Percentiles rank a stretch among this genome's conserved stretches.
These are phyloP conservation scores for Phalacrocorax aristotelis DNA, from an alignment of 2,113 vertebrate species.

Conservation along the genomic window DNA sequence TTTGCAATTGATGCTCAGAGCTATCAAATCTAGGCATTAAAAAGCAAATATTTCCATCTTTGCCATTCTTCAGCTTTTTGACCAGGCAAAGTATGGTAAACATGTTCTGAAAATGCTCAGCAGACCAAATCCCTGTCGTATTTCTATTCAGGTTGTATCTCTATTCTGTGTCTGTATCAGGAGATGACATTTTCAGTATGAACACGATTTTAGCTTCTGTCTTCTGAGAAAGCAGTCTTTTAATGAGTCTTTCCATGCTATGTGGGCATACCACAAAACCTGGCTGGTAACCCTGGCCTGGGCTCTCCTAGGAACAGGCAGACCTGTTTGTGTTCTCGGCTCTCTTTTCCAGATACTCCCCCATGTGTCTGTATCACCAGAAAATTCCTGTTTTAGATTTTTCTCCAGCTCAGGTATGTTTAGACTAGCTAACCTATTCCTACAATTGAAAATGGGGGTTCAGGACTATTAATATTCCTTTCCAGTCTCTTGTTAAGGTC, in stretches of 20 bases:
- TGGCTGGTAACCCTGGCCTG: background rate
- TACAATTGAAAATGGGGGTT: background rate
- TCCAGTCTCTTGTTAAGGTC: background rate
- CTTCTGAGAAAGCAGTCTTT: background rate
- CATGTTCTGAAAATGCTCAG: background rate
- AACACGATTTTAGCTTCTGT: background rate
- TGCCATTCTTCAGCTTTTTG: background rate
- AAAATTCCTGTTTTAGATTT: background rate
- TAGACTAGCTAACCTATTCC: background rate
- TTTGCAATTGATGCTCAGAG: background rate
- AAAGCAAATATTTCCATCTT: background rate
- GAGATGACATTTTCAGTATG: background rate
- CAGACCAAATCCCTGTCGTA: background rate
- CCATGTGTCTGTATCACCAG: background rate
- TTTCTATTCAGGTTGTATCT: background rate
- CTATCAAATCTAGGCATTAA: background rate
- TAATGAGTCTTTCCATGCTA: background rate
- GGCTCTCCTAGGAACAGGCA: background rate
- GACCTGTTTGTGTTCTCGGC: background rate
- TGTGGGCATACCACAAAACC: background rate
- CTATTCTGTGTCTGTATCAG: background rate
- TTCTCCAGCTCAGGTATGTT: background rate
- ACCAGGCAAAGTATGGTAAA: background rate
- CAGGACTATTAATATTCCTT: background rate
- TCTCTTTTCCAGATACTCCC: background rate